A percentile compares a stretch with the other conserved stretches of the same genome.
Evolutionary conservation across 2,113 vertebrate species (phyloP).

Genomic region (Pseudorectes ferrugineus): DNA sequence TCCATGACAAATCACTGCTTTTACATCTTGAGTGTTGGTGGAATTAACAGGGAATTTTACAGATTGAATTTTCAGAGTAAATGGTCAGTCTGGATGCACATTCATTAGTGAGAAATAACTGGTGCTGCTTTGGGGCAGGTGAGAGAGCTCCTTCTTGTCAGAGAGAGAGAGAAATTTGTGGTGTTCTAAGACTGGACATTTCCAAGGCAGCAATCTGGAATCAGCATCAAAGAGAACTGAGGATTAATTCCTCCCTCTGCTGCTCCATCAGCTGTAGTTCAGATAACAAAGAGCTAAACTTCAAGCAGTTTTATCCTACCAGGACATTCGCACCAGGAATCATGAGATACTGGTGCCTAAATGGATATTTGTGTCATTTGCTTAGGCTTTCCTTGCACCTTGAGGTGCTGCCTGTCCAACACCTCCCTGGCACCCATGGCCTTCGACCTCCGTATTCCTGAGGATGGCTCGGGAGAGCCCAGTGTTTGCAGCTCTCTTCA

Average conservation of each 20-base stretch:
- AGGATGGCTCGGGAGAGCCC: conserved; percentile 69
- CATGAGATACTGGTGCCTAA: background rate
- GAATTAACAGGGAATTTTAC: background rate
- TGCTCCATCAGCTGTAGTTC: background rate
- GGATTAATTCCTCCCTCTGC: too few relatives aligned
- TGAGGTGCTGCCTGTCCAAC: conserved; percentile 78
- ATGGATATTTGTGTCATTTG: background rate
- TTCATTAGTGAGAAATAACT: background rate
- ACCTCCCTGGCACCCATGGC: conserved; percentile 80
- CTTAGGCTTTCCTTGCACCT: conserved; percentile 79
- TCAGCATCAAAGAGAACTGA: background rate
- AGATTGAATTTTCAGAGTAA: background rate
- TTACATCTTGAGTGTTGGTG: background rate
- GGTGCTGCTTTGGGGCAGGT: background rate
- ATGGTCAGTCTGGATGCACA: background rate
- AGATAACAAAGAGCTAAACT: background rate
- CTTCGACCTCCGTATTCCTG: conserved; percentile 78
- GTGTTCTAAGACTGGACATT: background rate
- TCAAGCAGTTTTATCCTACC: background rate
- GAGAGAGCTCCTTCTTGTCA: background rate
- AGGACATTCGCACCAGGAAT: background rate
- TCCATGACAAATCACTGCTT: background rate
- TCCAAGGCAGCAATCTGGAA: background rate
- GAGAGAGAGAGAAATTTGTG: too few relatives aligned
- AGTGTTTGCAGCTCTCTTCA: conserved; percentile 64